A percentile compares a stretch with the other conserved stretches of the same genome.
Conservation (phyloP, 2,888 invertebrate species). For the Coenonympha glycerion region DNA sequence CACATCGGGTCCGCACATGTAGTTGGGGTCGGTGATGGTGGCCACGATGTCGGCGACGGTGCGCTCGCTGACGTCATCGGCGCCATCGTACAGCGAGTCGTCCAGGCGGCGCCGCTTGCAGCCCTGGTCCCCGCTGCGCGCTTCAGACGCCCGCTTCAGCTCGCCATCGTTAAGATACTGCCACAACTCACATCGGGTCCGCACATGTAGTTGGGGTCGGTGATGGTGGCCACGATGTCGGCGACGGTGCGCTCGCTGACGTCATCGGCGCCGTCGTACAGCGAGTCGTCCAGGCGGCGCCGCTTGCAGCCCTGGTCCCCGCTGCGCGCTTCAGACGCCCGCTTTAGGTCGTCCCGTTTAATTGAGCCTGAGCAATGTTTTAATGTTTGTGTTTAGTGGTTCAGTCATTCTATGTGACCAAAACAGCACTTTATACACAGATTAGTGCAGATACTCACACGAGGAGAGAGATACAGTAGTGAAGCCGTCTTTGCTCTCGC, state of each 20-base stretch:
- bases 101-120: too few species aligned
- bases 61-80: too few species aligned
- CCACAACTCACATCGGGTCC: constrained; percentile 82
- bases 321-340: constrained; percentile 38
- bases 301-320: constrained; percentile 49
- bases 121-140: too few species aligned
- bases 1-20: too few species aligned
- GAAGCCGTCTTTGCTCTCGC: constrained; percentile 80
- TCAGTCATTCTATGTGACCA: too few species aligned
- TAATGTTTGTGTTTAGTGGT: neutral
- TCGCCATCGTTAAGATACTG: too few species aligned
- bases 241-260: constrained; percentile 85
- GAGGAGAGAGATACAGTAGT: constrained; percentile 81
- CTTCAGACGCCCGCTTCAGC: too few species aligned
- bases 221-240: constrained; percentile 87
- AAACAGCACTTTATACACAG: too few species aligned
- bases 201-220: constrained; percentile 88
- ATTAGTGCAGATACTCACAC: constrained; percentile 49
- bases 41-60: too few species aligned
- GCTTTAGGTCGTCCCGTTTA: constrained; percentile 56
- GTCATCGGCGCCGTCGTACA: constrained; percentile 75
- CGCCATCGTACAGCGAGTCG: too few species aligned
- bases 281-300: constrained; percentile 43
- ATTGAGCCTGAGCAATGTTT: constrained; percentile 41
- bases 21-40: neutral